These are phyloP conservation scores for Benitochromis conjunctus DNA, from an alignment of 2,113 vertebrate species.

Conservation along the genomic window DNA sequence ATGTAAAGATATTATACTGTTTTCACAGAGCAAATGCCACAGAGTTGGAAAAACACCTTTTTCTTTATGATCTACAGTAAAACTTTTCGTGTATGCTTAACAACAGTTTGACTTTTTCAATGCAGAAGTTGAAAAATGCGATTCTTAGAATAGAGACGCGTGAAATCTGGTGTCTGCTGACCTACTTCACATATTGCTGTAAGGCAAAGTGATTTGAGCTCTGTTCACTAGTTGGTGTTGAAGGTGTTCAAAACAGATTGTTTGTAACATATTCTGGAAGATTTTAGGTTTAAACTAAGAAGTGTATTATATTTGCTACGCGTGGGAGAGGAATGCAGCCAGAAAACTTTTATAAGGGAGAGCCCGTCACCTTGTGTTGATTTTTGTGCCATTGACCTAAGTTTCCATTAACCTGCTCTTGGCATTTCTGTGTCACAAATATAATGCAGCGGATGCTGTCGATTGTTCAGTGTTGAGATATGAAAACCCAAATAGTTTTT, in stretches of 20 bases:
- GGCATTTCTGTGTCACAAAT: not conserved
- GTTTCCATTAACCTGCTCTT: not conserved
- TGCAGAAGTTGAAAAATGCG: not conserved
- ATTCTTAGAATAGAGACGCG: not conserved
- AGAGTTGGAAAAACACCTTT: not conserved
- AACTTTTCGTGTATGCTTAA: not conserved
- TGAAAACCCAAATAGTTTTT: not conserved
- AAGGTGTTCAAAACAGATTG: not conserved
- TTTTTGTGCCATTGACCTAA: not conserved
- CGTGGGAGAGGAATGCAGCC: not conserved
- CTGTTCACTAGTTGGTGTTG: not conserved
- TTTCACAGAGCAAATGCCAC: not conserved
- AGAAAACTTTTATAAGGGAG: not conserved
- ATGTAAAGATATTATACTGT: not conserved
- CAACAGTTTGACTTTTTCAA: not conserved
- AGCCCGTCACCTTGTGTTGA: not conserved
- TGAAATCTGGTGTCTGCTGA: conserved; percentile 23
- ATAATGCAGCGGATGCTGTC: not conserved
- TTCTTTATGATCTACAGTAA: not conserved
- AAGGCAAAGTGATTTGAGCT: not conserved
- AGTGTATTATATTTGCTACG: not conserved
- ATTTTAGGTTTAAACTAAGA: not conserved
- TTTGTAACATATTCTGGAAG: not conserved
- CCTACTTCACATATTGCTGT: conserved; percentile 37
- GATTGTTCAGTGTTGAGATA: not conserved